A percentile compares a stretch with the other conserved stretches of the same genome.
Evolutionary conservation across 2,888 invertebrate genomes (phyloP).

Genomic region (Cantharis flavilabris): DNA sequence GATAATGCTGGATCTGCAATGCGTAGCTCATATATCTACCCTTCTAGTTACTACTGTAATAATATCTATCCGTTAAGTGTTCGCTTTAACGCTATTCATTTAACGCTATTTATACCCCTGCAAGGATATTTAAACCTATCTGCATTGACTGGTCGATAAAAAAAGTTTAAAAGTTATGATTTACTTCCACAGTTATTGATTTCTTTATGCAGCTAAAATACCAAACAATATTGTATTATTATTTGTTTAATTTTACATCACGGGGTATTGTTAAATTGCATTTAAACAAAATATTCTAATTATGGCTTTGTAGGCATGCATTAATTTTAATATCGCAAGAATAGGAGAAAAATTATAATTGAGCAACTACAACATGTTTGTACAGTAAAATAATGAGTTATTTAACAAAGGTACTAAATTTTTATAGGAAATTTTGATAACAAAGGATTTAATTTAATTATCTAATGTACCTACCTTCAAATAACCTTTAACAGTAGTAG

Average conservation of each 20-base stretch:
- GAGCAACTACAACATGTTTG: background rate
- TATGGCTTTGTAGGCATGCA: background rate
- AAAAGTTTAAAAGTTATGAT: background rate
- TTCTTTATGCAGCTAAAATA: background rate
- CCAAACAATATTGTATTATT: background rate
- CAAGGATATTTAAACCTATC: background rate
- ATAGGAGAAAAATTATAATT: background rate
- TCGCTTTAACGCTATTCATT: constrained; percentile 2
- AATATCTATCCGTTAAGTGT: constrained; percentile 2
- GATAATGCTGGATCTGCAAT: constrained; percentile 27
- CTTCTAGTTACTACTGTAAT: background rate
- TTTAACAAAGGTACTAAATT: background rate
- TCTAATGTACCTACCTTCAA: background rate
- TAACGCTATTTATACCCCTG: too few relatives aligned
- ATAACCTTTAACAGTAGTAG: background rate
- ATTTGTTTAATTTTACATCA: too few relatives aligned
- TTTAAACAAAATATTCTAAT: background rate
- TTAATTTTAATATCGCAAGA: background rate
- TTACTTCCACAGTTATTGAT: background rate
- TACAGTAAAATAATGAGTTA: background rate
- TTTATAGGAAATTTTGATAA: background rate
- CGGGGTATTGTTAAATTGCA: background rate
- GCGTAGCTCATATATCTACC: constrained; percentile 23
- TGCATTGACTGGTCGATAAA: background rate
- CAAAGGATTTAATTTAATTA: background rate